Conservation (phyloP, 2,888 invertebrate species). For the Bombyx huttoni region DNA sequence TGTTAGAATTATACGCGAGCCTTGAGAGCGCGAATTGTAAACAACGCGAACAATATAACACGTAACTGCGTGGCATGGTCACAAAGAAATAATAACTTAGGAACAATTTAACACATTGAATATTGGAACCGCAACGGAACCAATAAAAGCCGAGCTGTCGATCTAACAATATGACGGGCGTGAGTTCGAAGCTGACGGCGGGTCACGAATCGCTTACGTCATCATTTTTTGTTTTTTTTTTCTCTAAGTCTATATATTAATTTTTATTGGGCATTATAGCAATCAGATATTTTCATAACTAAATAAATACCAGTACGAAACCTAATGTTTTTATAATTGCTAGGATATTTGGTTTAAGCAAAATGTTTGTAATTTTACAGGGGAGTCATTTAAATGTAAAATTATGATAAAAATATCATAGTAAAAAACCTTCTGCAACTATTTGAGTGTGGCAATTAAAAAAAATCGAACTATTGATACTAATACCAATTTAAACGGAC, state of each 20-base stretch:
- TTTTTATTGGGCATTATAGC: neutral
- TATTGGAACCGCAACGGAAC: slow-evolving; percentile 20
- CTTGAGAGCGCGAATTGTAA: neutral
- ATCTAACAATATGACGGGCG: slow-evolving; percentile 22
- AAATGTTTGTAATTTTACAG: no score
- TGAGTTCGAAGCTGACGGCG: slow-evolving; percentile 14
- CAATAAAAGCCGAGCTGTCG: slow-evolving; percentile 40
- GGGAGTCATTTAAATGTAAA: no score
- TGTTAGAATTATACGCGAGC: neutral
- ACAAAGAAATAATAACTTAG: slow-evolving; percentile 13
- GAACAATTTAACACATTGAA: slow-evolving; percentile 16
- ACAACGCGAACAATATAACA: neutral
- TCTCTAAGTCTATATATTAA: neutral
- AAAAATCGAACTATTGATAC: no score
- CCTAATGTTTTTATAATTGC: no score
- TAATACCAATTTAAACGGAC: no score
- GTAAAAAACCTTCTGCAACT: no score
- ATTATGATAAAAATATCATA: no score
- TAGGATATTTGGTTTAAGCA: no score
- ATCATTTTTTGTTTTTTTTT: no score
- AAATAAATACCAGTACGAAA: no score
- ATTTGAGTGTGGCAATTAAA: no score
- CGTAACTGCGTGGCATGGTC: neutral
- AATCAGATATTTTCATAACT: no score
- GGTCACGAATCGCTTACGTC: neutral